Evolutionary conservation across 2,113 vertebrate species (phyloP), one percentile per base, ranked within the genome.

Genomic region (Pyrgilauda ruficollis): DNA sequence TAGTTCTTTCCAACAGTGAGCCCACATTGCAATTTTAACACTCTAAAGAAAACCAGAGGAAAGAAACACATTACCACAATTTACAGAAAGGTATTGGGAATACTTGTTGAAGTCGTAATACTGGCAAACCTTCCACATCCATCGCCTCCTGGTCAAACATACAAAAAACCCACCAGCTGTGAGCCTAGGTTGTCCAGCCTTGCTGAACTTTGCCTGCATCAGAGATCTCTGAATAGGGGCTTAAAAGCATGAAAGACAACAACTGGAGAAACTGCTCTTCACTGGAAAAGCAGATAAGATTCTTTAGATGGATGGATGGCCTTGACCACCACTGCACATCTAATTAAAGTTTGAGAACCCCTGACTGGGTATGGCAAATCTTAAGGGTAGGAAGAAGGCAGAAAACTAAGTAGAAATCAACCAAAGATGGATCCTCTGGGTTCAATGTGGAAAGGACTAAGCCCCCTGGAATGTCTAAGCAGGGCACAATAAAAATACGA

Each of bases 1-100:
- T 87, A 87, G 39, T 1, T 95, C 70, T 77, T 83, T 83, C 78
- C 76, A 92, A 61, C 84, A 95, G 61, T 9, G 33, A 91, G 80
- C 76, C 52, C 69, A 89, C 80, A 72, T 1, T 64, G 64, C 43
- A 87, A 67, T 86, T 88, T 89, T 74, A 92, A 59, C 59, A 77
- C 41, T 47, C 84, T 44, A 33, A 70, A 44, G 86, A 46, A 94
- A 92, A 81, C 73, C 6, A 9, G 39, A 72, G 30, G 75, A 50
- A 92, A 93, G 68, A 50, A 88, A 84, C 47, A 24, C 43, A 53
- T 68, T 33, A 56, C 46, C 13, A 52, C 11, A 43, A 33, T n/a
- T 90, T 68, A 68, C n/a, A 89, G 61, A 78, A 77, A 90, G 9
- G 26, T 63, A 76, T 1, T 46, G 30, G 11, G 35, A 89, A 61